Conservation (phyloP, 2,113 vertebrate species). For the Casuarius casuarius region DNA sequence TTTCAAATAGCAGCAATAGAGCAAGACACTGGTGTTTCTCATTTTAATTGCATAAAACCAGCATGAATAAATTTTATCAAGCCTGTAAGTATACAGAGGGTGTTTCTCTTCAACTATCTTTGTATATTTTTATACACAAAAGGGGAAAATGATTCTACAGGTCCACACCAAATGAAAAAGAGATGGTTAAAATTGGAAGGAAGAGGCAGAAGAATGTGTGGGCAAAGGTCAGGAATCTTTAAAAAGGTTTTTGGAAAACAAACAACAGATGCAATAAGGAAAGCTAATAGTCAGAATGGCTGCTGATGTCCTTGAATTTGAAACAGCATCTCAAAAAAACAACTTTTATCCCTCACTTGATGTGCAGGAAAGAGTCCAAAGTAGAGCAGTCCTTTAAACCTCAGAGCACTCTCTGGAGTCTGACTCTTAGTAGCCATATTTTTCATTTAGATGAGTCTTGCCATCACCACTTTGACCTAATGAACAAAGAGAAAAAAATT, state of each 20-base stretch:
- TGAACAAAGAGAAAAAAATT: constrained; percentile 34
- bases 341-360: background rate
- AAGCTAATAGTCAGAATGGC: background rate
- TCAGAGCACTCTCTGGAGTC: background rate
- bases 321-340: background rate
- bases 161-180: constrained; percentile 11
- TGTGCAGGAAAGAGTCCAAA: background rate
- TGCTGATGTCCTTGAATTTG: constrained; percentile 6
- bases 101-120: background rate
- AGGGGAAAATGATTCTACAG: background rate
- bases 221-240: background rate
- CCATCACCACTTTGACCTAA: constrained; percentile 95
- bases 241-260: background rate
- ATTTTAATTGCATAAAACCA: constrained; percentile 45
- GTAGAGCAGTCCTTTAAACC: background rate
- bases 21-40: background rate
- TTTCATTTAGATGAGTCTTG: constrained; percentile 95
- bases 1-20: background rate
- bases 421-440: constrained; percentile 89
- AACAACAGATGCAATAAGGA: background rate
- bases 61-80: background rate
- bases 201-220: background rate
- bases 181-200: background rate
- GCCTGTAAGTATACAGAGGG: background rate
- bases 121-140: constrained; percentile 32